A percentile compares a stretch with the other conserved stretches of the same genome.
phyloP scores from a whole-genome alignment of 2,797 vertebrate species.

The Artibeus jamaicensis region DNA sequence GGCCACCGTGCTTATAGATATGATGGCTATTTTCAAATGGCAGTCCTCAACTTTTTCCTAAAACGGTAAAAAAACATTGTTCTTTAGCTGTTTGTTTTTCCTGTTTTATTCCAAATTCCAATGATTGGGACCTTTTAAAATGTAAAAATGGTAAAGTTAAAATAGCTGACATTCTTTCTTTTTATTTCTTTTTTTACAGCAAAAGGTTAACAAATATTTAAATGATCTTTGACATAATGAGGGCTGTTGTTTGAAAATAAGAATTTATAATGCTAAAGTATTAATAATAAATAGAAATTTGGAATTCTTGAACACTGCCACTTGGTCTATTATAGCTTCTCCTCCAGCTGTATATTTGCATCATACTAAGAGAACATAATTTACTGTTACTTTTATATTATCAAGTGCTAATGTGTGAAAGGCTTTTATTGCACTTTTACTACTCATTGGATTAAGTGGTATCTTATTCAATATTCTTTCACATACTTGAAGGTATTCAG shows the following conservation, averaged over 20 bases:
- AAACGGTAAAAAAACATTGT: neutral
- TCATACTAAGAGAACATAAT: conserved; percentile 51
- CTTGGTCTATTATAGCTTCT: neutral
- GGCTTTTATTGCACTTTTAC: conserved; percentile 68
- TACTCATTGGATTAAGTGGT: conserved; percentile 67
- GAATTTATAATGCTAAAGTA: neutral
- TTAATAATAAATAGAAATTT: neutral
- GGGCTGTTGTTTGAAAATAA: neutral
- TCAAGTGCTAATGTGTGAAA: conserved; percentile 74
- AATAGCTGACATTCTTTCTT: neutral
- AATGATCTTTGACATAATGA: neutral
- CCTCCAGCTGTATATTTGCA: neutral
- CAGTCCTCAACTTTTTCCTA: neutral
- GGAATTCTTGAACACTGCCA: neutral
- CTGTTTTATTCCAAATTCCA: neutral
- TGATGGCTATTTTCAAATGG: neutral
- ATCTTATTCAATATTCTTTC: conserved; percentile 67
- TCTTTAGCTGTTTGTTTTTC: neutral
- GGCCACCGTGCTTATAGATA: neutral
- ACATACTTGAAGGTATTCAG: conserved; percentile 76
- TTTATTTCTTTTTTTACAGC: neutral
- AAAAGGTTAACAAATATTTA: neutral
- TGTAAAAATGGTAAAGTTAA: neutral
- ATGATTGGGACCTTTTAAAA: neutral
- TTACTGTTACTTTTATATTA: conserved; percentile 66